Conservation (phyloP, 2,888 invertebrate genomes). For the Polyommatus icarus region DNA sequence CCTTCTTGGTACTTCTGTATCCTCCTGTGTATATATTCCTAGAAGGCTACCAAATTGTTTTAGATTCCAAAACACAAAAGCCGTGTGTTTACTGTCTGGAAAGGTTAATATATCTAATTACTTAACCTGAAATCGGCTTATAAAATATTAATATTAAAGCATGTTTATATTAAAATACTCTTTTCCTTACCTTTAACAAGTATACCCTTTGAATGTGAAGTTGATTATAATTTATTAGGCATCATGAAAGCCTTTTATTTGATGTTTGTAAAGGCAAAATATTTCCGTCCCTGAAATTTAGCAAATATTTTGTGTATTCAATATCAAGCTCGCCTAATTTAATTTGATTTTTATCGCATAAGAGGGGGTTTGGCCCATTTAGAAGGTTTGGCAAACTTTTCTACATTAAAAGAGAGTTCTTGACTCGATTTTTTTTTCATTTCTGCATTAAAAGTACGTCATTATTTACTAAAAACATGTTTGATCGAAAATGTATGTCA, state of each 20-base stretch:
- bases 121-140: background rate
- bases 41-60: background rate
- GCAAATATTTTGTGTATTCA: conserved; percentile 14
- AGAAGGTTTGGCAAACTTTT: conserved; percentile 5
- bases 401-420: background rate
- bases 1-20: background rate
- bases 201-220: conserved; percentile 8
- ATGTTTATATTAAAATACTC: conserved; percentile 8
- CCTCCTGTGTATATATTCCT: background rate
- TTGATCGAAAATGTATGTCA: background rate
- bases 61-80: background rate
- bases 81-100: background rate
- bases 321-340: conserved; percentile 9
- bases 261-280: conserved; percentile 27
- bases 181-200: background rate
- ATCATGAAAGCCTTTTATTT: conserved; percentile 27
- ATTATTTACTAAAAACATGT: background rate
- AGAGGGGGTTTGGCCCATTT: conserved; percentile 3
- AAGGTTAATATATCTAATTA: background rate
- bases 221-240: conserved; percentile 29
- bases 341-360: conserved; percentile 9
- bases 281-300: conserved; percentile 4
- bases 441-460: background rate
- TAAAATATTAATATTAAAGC: background rate
- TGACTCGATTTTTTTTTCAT: background rate